These are phyloP conservation scores for Leptinotarsa tumamoca DNA, from an alignment of 2,888 invertebrate genomes.

Conservation along the genomic window DNA sequence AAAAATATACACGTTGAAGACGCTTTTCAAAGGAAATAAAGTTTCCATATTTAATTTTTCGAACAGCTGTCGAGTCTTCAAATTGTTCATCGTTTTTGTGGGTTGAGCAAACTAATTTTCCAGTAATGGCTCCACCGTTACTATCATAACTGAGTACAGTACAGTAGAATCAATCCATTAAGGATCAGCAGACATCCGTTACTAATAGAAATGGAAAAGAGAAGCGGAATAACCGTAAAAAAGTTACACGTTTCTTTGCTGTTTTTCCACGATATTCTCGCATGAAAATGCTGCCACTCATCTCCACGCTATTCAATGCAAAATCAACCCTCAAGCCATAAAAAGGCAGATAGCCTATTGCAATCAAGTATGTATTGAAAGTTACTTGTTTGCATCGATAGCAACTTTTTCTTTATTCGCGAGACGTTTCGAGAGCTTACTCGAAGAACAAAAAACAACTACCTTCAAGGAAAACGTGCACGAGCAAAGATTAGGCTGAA, in stretches of 20 bases:
- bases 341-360: conserved; percentile 38
- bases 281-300: conserved; percentile 11
- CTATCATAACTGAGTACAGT: too few relatives aligned
- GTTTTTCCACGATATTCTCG: not conserved
- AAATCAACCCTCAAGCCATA: conserved; percentile 29
- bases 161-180: too few relatives aligned
- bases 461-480: conserved; percentile 15
- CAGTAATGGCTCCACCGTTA: too few relatives aligned
- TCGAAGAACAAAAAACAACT: conserved; percentile 30
- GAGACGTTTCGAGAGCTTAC: conserved; percentile 26
- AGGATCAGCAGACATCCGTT: too few relatives aligned
- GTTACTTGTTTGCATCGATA: conserved; percentile 41
- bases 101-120: too few relatives aligned
- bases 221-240: too few relatives aligned
- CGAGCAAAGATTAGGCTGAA: conserved; percentile 17
- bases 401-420: conserved; percentile 32
- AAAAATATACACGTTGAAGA: too few relatives aligned
- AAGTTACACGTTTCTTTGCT: not conserved
- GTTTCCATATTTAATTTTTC: too few relatives aligned
- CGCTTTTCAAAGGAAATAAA: too few relatives aligned
- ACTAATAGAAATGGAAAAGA: too few relatives aligned
- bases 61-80: too few relatives aligned
- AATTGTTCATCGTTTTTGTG: too few relatives aligned
- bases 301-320: conserved; percentile 24
- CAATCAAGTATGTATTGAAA: conserved; percentile 44